phyloP scores from a whole-genome alignment of 92 coral and sea anemone species.

The Umimayanthus kanabou region DNA sequence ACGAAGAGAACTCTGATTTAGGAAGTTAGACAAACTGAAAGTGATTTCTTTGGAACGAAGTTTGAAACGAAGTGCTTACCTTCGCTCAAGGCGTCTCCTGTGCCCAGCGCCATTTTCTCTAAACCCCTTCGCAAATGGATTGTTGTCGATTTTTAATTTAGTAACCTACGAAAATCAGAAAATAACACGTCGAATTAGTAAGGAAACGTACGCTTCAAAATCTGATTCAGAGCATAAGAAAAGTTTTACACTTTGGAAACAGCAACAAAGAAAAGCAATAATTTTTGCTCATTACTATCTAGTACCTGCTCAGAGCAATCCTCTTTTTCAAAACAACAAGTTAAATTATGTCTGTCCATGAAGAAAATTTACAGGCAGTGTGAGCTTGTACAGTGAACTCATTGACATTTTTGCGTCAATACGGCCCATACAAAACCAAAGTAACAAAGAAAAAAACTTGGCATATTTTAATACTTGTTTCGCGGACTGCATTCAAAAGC shows the following conservation, averaged over 20 bases:
- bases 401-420: not conserved
- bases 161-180: constrained; percentile 72
- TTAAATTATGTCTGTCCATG: not conserved
- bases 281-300: not conserved
- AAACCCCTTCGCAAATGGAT: constrained; percentile 98
- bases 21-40: constrained; percentile 34
- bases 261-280: constrained; percentile 14
- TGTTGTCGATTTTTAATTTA: constrained; percentile 95
- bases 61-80: constrained; percentile 56
- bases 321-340: constrained; percentile 21
- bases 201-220: not conserved
- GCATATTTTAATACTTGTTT: not conserved
- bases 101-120: constrained; percentile 99
- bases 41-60: not conserved
- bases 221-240: not conserved
- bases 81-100: constrained; percentile 85
- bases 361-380: not conserved
- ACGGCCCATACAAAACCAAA: not conserved
- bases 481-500: constrained; percentile 12
- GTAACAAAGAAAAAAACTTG: constrained; percentile 10
- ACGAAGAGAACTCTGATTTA: constrained; percentile 35
- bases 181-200: not conserved
- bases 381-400: not conserved
- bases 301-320: not conserved
- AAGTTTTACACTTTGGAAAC: not conserved